A percentile compares a stretch with the other conserved stretches of the same genome.
phyloP scores from a whole-genome alignment of 92 coral and sea anemone species.

The Montipora capitata region DNA sequence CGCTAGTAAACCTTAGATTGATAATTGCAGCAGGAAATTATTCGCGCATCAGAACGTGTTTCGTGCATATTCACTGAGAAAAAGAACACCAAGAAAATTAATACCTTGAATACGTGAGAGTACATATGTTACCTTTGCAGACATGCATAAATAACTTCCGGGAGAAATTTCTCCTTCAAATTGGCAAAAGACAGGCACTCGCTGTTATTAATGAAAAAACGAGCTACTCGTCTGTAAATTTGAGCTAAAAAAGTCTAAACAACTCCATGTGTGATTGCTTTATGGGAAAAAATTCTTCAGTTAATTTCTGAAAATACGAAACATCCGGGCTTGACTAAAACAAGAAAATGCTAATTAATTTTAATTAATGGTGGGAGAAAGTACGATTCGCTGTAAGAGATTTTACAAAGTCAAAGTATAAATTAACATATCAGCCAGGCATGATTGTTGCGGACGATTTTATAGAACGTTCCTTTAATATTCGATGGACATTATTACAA shows the following conservation, averaged over 20 bases:
- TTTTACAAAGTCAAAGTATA: neutral
- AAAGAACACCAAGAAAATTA: neutral
- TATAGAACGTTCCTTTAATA: no score
- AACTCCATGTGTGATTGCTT: neutral
- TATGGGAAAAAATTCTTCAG: no score
- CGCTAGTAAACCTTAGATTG: neutral
- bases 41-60: neutral
- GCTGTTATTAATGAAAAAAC: no score
- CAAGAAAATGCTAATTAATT: neutral
- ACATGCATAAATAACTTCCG: neutral
- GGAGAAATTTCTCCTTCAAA: neutral
- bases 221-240: no score
- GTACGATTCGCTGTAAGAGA: neutral
- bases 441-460: no score
- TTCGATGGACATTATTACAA: no score
- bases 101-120: neutral
- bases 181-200: neutral
- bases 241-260: no score
- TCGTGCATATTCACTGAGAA: no score
- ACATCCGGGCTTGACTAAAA: neutral
- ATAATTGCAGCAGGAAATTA: neutral
- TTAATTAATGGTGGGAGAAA: conserved; percentile 22
- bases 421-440: neutral
- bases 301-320: no score
- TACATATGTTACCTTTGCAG: neutral